Conservation (phyloP, 2,113 vertebrate species). For the Prolemur simus region DNA sequence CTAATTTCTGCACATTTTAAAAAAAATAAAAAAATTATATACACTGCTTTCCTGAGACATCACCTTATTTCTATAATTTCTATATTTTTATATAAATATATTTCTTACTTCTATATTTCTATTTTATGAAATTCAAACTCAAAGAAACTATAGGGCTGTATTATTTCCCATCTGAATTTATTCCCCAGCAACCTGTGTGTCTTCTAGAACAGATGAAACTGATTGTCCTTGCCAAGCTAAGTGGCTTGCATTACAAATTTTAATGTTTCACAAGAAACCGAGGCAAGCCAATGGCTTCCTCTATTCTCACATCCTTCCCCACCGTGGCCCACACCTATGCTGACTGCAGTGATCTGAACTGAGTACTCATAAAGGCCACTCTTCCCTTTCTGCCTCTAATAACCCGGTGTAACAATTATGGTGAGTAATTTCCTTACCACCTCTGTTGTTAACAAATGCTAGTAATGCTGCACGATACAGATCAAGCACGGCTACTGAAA, state of each 20-base stretch:
- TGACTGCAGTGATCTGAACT: conserved; percentile 37
- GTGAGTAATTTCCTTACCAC: conserved; percentile 75
- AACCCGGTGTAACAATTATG: background rate
- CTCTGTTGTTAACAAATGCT: conserved; percentile 62
- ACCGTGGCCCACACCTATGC: conserved; percentile 34
- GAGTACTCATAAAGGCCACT: background rate
- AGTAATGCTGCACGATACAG: conserved; percentile 43
- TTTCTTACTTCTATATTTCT: background rate
- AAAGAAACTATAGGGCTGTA: background rate
- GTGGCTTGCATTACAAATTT: background rate
- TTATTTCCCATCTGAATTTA: background rate
- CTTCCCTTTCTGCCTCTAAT: conserved; percentile 27
- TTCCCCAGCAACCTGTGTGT: background rate
- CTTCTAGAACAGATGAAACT: background rate
- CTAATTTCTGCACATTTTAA: background rate
- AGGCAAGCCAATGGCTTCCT: background rate
- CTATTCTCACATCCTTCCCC: conserved; percentile 52
- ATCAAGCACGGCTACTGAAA: conserved; percentile 60
- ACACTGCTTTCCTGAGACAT: background rate
- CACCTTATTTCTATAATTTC: background rate
- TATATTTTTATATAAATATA: background rate
- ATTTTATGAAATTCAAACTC: background rate
- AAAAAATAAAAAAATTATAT: background rate
- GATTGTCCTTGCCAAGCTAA: background rate
- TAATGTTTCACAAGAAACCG: background rate